Evolutionary conservation across 1,140 invertebrate genomes (phyloP), one percentile per base, ranked within the genome.

Genomic region (Macrobrachium rosenbergii): DNA sequence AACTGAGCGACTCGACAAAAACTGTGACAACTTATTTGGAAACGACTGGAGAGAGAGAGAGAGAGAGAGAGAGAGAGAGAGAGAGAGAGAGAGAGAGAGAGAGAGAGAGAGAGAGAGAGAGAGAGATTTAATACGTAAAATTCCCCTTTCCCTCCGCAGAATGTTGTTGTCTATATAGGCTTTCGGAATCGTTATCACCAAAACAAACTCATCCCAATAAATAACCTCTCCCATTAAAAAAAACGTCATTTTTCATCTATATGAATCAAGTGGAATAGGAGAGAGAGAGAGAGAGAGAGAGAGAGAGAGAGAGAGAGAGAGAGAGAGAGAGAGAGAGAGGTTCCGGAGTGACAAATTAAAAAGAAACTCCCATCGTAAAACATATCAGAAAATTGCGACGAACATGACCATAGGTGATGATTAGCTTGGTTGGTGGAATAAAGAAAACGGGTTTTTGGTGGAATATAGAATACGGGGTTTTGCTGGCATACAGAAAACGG

Each of bases 321-420:
- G 77, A 79, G 77, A 59, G 77, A 79, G 77, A 79, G 77, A 79
- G 77, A 79, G 77, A 79, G 77, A 79, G 77, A 59, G 77, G n/a
- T n/a, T n/a, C n/a, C n/a, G n/a, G n/a, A n/a, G n/a, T n/a, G n/a
- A n/a, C n/a, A n/a, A n/a, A n/a, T n/a, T n/a, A n/a, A n/a, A n/a
- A n/a, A 79, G 77, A 59, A 45, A 79, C 45, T 21, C 2, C 52
- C 45, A 79, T 43, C 52, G 77, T 19, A 21, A 12, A 79, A 79
- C 45, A 16, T n/a, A 79, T 28, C 60, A 28, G 62, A 11, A 62
- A 63, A 52, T 80, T 62, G n/a, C 21, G 12, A 21, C 28, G 17
- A 63, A 16, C 78, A 19, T 59, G 17, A 60, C 59, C 59, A 14
- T 14, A 80, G 59, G 19, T 52, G 52, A 11, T 59, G 23, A 63